A percentile compares a stretch with the other conserved stretches of the same genome.
Conservation (phyloP, 2,113 vertebrate genomes). For the western clawed frog (Xenopus tropicalis) region UCB_Xtro_10.0 CM004444.2:91567001-91567500, state of each 20-base stretch:
- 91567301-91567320: too few relatives aligned
- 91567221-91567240: conserved; percentile 25
- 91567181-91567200: conserved; percentile 85
- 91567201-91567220: conserved; percentile 44
- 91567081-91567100: not conserved
- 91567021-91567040: too few relatives aligned
- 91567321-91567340: too few relatives aligned
- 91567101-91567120: conserved; percentile 88
- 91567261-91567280: conserved; percentile 44
- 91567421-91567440: too few relatives aligned
- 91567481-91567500: too few relatives aligned
- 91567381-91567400: too few relatives aligned
- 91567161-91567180: conserved; percentile 91
- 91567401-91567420: too few relatives aligned
- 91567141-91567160: conserved; percentile 94
- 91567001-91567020: not conserved
- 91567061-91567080: not conserved
- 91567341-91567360: too few relatives aligned
- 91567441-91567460: too few relatives aligned
- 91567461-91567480: too few relatives aligned
- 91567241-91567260: conserved; percentile 34
- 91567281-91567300: conserved; percentile 20
- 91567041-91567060: not conserved
- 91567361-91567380: too few relatives aligned
- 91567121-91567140: conserved; percentile 95